Evolutionary conservation across 2,888 invertebrate species (phyloP), one percentile per base, ranked within the genome.

Genomic region (Escarpia spicata): DNA sequence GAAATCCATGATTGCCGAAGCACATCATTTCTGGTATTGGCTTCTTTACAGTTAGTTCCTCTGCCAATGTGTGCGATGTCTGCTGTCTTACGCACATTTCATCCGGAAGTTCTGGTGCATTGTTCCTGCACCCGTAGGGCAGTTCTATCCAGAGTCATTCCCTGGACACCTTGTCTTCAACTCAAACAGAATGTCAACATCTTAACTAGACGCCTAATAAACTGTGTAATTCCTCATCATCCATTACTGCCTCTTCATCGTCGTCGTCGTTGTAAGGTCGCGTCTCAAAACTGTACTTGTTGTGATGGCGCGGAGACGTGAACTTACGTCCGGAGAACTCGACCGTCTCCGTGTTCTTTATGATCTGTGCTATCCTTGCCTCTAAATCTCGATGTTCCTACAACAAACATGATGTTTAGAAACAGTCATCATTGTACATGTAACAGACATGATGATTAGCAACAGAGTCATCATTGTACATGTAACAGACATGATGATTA

Each of bases 341-440:
- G 60, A 75, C 92, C 43, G 93, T 93, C 91, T 94, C 91, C 52
- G 94, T 94, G 19, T 95, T 95, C 91, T 95, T 94, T 90, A 96
- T 96, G 92, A 96, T 95, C 92, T 95, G 95, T 10, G 95, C 95
- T 90, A 96, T 96, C 91, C 96, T 93, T 0, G 95, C 96, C 94
- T 96, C 96, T n/a, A 96, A 94, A 92, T 96, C 96, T 91, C 95
- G 94, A 43, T 95, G 94, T 92, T 96, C 95, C 95, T 95, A 92
- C 19, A 75, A 75, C 75, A 75, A 19, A 75, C 26, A 75, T 19
- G 75, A 15, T 75, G 75, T 26, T 75, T 75, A 75, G 19, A 15
- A 75, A 75, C 75, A 26, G 75, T 26, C 26, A 75, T 75, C 75
- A 75, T 4, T n/a, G n/a, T 75, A 26, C 19, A 19, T 75, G 26